A percentile compares a stretch with the other conserved stretches of the same genome.
These are phyloP conservation scores for Uromys caudimaculatus DNA, from an alignment of 2,797 vertebrate species.

Conservation along the genomic window DNA sequence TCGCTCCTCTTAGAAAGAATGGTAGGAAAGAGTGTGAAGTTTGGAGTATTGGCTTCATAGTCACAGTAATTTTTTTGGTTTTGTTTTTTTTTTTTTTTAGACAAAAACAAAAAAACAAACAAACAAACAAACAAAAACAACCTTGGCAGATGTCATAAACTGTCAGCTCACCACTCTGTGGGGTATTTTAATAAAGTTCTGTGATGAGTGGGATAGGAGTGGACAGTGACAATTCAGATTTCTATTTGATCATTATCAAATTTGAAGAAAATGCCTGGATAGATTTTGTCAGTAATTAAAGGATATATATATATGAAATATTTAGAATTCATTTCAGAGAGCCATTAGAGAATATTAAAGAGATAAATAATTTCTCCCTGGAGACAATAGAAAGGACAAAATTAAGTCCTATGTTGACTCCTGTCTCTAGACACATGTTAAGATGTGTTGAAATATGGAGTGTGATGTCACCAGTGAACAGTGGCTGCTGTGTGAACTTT, in stretches of 20 bases:
- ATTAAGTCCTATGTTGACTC: neutral
- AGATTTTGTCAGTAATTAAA: constrained; percentile 6
- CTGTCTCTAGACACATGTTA: neutral
- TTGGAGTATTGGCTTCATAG: neutral
- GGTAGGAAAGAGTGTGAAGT: neutral
- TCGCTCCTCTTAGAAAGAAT: neutral
- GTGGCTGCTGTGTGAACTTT: neutral
- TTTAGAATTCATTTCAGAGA: neutral
- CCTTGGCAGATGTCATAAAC: neutral
- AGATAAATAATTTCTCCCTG: neutral
- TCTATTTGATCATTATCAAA: constrained; percentile 18
- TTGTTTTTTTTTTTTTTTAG: no score
- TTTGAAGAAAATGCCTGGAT: constrained; percentile 21
- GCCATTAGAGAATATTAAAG: neutral
- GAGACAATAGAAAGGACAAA: neutral
- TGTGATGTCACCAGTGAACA: neutral
- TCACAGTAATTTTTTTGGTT: neutral
- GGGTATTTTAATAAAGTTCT: neutral
- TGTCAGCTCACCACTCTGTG: neutral
- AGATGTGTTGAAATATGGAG: neutral
- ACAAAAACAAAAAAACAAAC: neutral
- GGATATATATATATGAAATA: neutral
- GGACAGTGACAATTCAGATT: neutral
- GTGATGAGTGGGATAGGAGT: neutral
- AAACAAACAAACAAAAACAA: neutral